A percentile compares a stretch with the other conserved stretches of the same genome.
Conservation (phyloP, 2,888 invertebrate species). For the Disparrhopalites patrizii region DNA sequence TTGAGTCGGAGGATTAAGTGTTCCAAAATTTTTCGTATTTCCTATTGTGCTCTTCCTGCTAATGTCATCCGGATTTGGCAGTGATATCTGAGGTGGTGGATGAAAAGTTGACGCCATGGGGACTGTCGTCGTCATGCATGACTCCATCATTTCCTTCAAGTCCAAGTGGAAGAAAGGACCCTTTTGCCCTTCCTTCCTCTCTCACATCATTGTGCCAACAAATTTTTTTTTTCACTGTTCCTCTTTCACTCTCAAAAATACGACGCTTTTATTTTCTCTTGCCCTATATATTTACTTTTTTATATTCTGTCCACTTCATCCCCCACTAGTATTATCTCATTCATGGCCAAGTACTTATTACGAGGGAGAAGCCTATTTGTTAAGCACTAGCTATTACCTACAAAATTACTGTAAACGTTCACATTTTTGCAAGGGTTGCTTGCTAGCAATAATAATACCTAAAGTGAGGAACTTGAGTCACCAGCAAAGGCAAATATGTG, state of each 20-base stretch:
- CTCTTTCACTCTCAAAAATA: background rate
- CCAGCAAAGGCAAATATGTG: no score
- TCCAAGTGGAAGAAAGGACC: no score
- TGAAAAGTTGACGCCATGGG: slow-evolving; percentile 37
- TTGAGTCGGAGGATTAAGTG: slow-evolving; percentile 1
- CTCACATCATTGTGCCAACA: background rate
- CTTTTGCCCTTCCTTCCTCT: background rate
- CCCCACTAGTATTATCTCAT: no score
- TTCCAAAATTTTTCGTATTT: slow-evolving; percentile 1
- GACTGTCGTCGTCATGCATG: slow-evolving; percentile 32
- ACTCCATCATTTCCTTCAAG: slow-evolving; percentile 41
- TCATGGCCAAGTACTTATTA: no score
- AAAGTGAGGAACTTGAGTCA: no score
- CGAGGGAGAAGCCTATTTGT: no score
- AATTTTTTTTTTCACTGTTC: background rate
- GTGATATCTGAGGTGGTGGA: slow-evolving; percentile 26
- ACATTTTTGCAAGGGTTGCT: no score
- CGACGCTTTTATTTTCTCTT: background rate
- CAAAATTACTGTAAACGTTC: no score
- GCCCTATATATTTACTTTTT: background rate
- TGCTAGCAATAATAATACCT: no score
- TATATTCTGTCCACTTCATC: background rate
- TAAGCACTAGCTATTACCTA: no score
- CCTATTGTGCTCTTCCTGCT: background rate
- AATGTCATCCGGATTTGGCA: slow-evolving; percentile 17